A percentile compares a stretch with the other conserved stretches of the same genome.
phyloP scores from a whole-genome alignment of 2,113 vertebrate species.

The Eira barbara region DNA sequence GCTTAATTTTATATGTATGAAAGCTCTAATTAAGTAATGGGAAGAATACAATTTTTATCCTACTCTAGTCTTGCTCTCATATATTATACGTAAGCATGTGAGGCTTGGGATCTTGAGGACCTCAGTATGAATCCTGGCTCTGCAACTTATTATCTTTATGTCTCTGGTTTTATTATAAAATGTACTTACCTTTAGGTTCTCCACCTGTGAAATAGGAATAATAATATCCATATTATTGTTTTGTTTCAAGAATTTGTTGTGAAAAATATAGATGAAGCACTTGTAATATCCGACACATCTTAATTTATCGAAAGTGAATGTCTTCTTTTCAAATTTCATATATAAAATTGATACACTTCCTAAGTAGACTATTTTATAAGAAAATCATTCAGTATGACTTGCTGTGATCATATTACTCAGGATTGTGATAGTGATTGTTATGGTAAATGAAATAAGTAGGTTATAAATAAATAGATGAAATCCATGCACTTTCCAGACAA shows the following conservation, averaged over 20 bases:
- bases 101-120: neutral
- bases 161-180: neutral
- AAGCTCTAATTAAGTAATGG: neutral
- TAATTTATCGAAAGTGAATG: neutral
- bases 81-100: neutral
- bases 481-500: neutral
- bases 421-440: neutral
- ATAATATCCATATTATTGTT: neutral
- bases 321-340: neutral
- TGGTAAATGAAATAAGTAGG: neutral
- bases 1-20: neutral
- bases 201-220: neutral
- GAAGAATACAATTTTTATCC: neutral
- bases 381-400: neutral
- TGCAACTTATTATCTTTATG: neutral
- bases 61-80: neutral
- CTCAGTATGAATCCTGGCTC: neutral
- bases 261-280: neutral
- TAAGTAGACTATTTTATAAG: neutral
- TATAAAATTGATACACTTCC: neutral
- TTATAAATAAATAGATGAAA: conserved; percentile 10
- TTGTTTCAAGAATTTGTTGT: neutral
- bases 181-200: neutral
- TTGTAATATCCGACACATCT: neutral
- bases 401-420: neutral